Base-by-base conservation (phyloP, 2,888 invertebrate species). In the Cerceris rybyensis region DNA sequence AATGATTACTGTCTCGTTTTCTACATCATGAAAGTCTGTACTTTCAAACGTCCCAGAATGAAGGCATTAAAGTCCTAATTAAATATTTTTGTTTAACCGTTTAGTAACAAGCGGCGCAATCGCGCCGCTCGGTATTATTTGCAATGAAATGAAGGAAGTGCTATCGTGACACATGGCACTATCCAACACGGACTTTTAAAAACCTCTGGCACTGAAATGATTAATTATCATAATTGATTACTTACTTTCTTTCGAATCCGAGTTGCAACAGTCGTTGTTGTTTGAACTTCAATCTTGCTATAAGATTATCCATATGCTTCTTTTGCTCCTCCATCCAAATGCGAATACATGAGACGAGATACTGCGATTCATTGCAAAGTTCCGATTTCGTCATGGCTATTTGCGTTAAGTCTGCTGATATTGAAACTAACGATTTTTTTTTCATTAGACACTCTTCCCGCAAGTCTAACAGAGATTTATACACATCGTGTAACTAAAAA, bases 301-400 rank as follows among this genome's bases (percentile, higher is more conserved):
- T 69, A 8, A 90, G 74, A 39, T 80, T 87, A 6, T 85, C 82
- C 5, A 85, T 83, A 7, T 85, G 77, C 50, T 85, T 78, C 50
- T 82, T 85, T 65, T 91, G 90, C 58, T 91, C 87, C 49, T 86
- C 86, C 84, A 91, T 89, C 89, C 89, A 91, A 4, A 75, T 67
- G 0, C 91, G 88, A 64, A 91, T 89, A 70, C 89, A 87, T 1
- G 81, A 79, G 50, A 91, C 86, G 16, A 91, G 87, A n/a, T 85
- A 76, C 64, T 89, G 86, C 0, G 90, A 89, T 76, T 91, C 90
- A 59, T 89, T 89, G 46, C 87, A 90, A 6, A 90, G 83, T 78
- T 91, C 88, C 0, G 88, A 87, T 76, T 88, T 85, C 65, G 88
- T 89, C 5, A 86, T 75, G n/a, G 88, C 87, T 57, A 88, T 85